These are phyloP conservation scores for Lathronympha strigana DNA, from an alignment of 2,888 invertebrate genomes.

Conservation along the genomic window DNA sequence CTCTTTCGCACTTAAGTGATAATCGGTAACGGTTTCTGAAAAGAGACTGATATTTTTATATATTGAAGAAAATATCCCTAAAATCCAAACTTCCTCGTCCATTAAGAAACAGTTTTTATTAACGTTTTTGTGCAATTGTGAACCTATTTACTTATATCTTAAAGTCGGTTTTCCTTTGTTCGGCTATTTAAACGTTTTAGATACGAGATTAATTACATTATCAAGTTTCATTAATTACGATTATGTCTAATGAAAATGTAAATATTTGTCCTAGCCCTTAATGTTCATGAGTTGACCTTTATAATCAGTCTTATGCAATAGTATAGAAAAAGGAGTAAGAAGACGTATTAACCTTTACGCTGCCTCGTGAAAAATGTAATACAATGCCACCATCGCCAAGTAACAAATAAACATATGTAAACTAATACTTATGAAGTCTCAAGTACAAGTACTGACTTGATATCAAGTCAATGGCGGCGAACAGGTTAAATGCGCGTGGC, in stretches of 20 bases:
- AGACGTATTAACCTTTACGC: conserved; percentile 5
- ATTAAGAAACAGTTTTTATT: neutral
- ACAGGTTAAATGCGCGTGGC: too few relatives aligned
- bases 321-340: conserved; percentile 28
- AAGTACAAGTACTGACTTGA: too few relatives aligned
- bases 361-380: too few relatives aligned
- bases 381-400: too few relatives aligned
- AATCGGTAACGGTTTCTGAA: conserved; percentile 6
- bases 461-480: too few relatives aligned
- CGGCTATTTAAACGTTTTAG: neutral
- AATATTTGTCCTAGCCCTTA: conserved; percentile 11
- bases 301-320: conserved; percentile 43
- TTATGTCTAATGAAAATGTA: neutral
- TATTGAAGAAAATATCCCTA: neutral
- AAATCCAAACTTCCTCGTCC: neutral
- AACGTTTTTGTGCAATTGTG: neutral
- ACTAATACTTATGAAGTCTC: too few relatives aligned
- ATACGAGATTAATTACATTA: conserved; percentile 3
- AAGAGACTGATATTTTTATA: neutral
- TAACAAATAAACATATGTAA: too few relatives aligned
- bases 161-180: neutral
- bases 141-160: neutral
- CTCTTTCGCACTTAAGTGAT: neutral
- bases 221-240: neutral
- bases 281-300: conserved; percentile 13